These are phyloP conservation scores for Amblyopsis hoosieri DNA, from an alignment of 2,797 vertebrate species.

Conservation along the genomic window DNA sequence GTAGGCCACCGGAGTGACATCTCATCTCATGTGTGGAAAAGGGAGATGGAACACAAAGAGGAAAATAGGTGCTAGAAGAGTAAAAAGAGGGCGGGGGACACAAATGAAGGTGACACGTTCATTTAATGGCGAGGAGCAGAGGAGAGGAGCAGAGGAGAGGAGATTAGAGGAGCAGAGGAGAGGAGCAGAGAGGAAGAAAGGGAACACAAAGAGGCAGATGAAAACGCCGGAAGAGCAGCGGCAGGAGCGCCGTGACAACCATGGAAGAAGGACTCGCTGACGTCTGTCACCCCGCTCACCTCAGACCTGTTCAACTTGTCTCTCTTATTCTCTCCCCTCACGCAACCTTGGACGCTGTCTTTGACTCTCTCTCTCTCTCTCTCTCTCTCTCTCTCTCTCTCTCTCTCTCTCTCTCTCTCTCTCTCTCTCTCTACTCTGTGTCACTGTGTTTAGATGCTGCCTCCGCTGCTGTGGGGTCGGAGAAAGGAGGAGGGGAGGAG, in stretches of 20 bases:
- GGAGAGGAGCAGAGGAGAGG: not conserved
- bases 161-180: not conserved
- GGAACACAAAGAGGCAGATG: conserved; percentile 59
- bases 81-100: conserved; percentile 14
- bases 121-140: conserved; percentile 5
- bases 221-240: conserved; percentile 42
- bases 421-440: conserved; percentile 30
- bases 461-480: not conserved
- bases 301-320: conserved; percentile 31
- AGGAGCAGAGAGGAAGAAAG: not conserved
- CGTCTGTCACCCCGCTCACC: conserved; percentile 57
- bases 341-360: conserved; percentile 40
- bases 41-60: conserved; percentile 18
- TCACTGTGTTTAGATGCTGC: conserved; percentile 2
- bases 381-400: conserved; percentile 5
- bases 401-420: conserved; percentile 17
- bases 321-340: conserved; percentile 28
- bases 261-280: conserved; percentile 16
- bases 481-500: conserved; percentile 1
- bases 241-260: conserved; percentile 35
- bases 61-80: conserved; percentile 15
- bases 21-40: conserved; percentile 30
- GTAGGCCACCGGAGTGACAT: conserved; percentile 30
- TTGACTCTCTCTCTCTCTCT: conserved; percentile 10
- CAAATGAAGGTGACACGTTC: too few species aligned